Evolutionary conservation across 2,888 invertebrate species (phyloP).

Genomic region (Electrophaes corylata): DNA sequence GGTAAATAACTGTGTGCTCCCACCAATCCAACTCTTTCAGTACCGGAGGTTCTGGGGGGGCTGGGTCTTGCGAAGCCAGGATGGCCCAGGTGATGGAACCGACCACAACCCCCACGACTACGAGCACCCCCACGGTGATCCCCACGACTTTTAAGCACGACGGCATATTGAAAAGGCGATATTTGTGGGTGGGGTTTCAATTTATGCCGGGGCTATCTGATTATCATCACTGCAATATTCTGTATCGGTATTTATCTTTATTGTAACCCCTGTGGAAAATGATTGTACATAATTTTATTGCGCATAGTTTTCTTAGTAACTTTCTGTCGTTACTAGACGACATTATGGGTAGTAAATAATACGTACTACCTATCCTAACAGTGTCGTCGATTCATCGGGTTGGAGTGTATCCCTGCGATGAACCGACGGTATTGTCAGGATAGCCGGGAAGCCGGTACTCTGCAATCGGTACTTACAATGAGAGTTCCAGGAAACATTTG

Average conservation of each 20-base stretch:
- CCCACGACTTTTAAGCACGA: conserved; percentile 40
- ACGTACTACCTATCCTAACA: too few relatives aligned
- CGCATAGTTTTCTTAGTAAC: too few relatives aligned
- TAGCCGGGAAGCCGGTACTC: too few relatives aligned
- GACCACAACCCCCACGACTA: conserved; percentile 46
- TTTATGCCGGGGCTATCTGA: conserved; percentile 35
- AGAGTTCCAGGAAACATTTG: too few relatives aligned
- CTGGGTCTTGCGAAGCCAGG: conserved; percentile 42
- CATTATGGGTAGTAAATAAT: too few relatives aligned
- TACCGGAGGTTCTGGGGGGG: conserved; percentile 41
- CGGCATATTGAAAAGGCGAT: conserved; percentile 37
- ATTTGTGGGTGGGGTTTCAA: conserved; percentile 23
- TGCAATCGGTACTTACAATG: too few relatives aligned
- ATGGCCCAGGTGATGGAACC: conserved; percentile 55
- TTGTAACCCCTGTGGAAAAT: conserved; percentile 3
- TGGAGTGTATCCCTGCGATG: too few relatives aligned
- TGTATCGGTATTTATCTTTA: conserved; percentile 18
- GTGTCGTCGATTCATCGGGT: too few relatives aligned
- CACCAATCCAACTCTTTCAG: conserved; percentile 87
- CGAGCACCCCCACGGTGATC: conserved; percentile 43
- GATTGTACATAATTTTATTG: conserved; percentile 1
- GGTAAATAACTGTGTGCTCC: conserved; percentile 90
- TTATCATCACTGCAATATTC: conserved; percentile 29
- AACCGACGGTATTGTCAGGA: too few relatives aligned
- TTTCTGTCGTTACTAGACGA: too few relatives aligned